A percentile compares a stretch with the other conserved stretches of the same genome.
These are phyloP conservation scores for Osmerus eperlanus DNA, from an alignment of 2,113 vertebrate genomes.

Conservation along the genomic window DNA sequence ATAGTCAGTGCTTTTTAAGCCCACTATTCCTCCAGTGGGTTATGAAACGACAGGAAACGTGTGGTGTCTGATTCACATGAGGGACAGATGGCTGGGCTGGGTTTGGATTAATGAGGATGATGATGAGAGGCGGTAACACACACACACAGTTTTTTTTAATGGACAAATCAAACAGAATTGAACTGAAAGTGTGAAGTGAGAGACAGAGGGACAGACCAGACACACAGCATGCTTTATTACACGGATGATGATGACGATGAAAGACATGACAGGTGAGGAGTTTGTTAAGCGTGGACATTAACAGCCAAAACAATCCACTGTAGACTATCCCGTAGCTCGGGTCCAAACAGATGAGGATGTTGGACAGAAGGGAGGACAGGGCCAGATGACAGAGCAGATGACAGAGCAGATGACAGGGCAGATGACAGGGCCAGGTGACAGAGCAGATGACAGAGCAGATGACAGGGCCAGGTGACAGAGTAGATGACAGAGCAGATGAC, in stretches of 20 bases:
- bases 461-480: too few relatives aligned
- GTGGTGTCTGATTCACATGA: background rate
- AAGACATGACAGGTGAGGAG: background rate
- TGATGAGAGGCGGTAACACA: constrained; percentile 1
- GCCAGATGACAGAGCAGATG: background rate
- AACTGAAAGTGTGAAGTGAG: constrained; percentile 23
- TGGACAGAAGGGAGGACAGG: background rate
- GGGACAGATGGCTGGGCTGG: constrained; percentile 45
- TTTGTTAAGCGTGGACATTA: background rate
- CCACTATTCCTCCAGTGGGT: background rate
- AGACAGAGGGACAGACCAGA: constrained; percentile 19
- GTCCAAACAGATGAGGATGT: background rate
- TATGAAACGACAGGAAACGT: background rate
- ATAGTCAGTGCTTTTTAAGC: too few relatives aligned
- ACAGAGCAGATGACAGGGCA: constrained; percentile 12
- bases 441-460: constrained; percentile 16
- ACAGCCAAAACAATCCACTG: background rate
- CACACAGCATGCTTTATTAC: constrained; percentile 5
- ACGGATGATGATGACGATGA: constrained; percentile 24
- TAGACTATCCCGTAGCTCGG: too few relatives aligned
- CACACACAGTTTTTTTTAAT: constrained; percentile 46
- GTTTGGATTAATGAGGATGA: constrained; percentile 25
- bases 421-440: constrained; percentile 9
- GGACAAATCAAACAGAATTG: constrained; percentile 29
- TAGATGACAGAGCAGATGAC: background rate